phyloP scores from a whole-genome alignment of 1,140 invertebrate genomes.

The Hypsibius dujardini region DNA sequence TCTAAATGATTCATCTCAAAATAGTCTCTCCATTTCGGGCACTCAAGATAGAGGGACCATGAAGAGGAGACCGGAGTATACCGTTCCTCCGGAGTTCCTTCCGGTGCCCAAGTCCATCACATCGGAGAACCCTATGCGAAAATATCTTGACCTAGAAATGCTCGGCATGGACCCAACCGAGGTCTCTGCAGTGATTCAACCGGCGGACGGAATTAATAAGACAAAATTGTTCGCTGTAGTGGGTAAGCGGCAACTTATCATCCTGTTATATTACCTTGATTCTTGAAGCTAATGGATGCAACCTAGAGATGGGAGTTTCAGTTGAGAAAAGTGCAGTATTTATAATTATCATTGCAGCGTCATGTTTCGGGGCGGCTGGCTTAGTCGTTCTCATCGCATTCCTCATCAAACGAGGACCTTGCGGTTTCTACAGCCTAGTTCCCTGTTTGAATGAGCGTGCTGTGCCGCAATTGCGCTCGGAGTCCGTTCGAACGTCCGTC shows the following conservation, averaged over 20 bases:
- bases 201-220: not conserved
- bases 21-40: no score
- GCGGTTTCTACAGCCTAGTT: not conserved
- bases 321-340: not conserved
- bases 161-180: not conserved
- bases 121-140: no score
- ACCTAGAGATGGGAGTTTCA: no score
- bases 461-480: no score
- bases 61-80: no score
- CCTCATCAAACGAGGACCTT: not conserved
- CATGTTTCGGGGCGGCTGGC: constrained; percentile 3
- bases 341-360: constrained; percentile 7
- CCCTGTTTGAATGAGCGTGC: not conserved
- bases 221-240: not conserved
- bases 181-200: constrained; percentile 4
- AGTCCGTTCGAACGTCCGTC: no score
- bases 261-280: not conserved
- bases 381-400: not conserved
- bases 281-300: no score
- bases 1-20: no score
- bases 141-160: no score
- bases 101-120: no score
- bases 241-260: not conserved
- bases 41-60: no score
- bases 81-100: no score